Base-by-base conservation (phyloP, 2,797 vertebrate genomes). In the Cephalopachus bancanus region DNA sequence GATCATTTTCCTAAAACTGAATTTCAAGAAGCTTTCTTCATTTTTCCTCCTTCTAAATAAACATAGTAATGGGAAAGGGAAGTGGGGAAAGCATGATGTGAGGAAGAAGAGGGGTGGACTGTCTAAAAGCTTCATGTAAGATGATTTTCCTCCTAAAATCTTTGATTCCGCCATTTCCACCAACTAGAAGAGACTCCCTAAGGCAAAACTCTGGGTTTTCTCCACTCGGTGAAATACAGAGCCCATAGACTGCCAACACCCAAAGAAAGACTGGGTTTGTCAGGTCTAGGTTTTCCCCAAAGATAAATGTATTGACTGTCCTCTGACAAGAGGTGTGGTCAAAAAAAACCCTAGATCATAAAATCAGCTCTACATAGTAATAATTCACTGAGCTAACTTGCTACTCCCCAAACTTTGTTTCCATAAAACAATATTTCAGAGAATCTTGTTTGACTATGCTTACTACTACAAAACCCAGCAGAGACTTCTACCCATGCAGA, bases 21-120 rank as follows among this genome's bases (percentile, higher is more conserved):
- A 79, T 51, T 95, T 93, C 93, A 84, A 71, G 67, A 71, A 67
- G 37, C 1, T 67, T 89, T 76, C 60, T 91, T 44, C 75, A 69
- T 89, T 87, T 74, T 83, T 81, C 11, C 11, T 64, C 53, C 65
- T 79, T 83, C 28, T 71, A 64, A 91, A 59, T 62, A 94, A 91
- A 80, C 3, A 12, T n/a, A 83, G 51, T 44, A 2, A 37, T 8
- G 20, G 49, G 7, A 87, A 74, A 93, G 7, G 28, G n/a, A 86
- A 86, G 64, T 37, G 16, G 7, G 59, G 11, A 88, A 55, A 67
- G 20, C 20, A 24, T 65, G n/a, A n/a, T 2, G 15, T 37, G 28
- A 89, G 83, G 19, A 7, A n/a, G 28, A 87, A 51, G 33, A 15
- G 57, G 75, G 17, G 85, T 28, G 49, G 44, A 33, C 16, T n/a